These are phyloP conservation scores for Ambastaia sidthimunki DNA, from an alignment of 2,797 vertebrate species.

Conservation along the genomic window DNA sequence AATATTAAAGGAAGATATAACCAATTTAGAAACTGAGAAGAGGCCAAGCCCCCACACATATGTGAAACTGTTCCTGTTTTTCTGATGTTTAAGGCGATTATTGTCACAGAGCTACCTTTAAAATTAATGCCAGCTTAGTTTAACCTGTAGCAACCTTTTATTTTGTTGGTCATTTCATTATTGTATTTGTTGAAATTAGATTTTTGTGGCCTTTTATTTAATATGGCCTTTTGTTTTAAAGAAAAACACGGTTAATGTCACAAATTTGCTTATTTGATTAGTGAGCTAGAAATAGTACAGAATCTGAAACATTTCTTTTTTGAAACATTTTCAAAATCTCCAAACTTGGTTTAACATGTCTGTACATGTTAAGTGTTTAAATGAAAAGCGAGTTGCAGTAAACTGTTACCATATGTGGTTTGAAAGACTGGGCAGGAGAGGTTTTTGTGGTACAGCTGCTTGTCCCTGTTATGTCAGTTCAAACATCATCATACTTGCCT, in stretches of 20 bases:
- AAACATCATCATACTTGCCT: conserved; percentile 28
- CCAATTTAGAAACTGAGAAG: conserved; percentile 27
- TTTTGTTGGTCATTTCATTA: neutral
- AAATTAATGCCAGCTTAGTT: neutral
- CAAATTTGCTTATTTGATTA: too few relatives aligned
- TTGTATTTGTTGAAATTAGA: neutral
- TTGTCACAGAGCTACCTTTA: too few relatives aligned
- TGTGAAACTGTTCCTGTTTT: neutral
- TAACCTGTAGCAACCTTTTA: neutral
- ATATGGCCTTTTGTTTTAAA: neutral
- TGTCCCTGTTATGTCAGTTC: conserved; percentile 40
- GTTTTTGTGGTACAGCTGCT: conserved; percentile 6
- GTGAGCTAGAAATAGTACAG: too few relatives aligned
- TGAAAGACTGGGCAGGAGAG: neutral
- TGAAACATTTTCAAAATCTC: too few relatives aligned
- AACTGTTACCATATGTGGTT: neutral
- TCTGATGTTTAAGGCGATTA: neutral
- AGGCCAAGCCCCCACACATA: neutral
- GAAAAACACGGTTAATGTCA: neutral
- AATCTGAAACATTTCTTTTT: too few relatives aligned
- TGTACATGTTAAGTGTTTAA: too few relatives aligned
- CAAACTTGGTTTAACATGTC: too few relatives aligned
- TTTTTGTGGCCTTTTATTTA: neutral
- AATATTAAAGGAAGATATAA: conserved; percentile 1
- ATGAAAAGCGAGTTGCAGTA: neutral